Evolutionary conservation across 2,797 vertebrate genomes (phyloP).

Genomic region (Sorex maritimensis): DNA sequence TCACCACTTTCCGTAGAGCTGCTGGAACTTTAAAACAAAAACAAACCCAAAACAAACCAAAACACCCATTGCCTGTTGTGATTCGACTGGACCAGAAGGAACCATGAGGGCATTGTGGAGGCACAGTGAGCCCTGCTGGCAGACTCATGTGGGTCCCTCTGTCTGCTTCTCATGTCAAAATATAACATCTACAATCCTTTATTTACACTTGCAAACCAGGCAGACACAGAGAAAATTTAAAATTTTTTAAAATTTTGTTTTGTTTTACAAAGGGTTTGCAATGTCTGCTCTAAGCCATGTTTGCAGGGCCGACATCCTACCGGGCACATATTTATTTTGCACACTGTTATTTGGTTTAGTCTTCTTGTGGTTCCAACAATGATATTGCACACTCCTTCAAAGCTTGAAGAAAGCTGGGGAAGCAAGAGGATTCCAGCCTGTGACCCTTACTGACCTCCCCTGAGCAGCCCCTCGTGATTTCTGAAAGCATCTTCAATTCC

Average conservation of each 20-base stretch:
- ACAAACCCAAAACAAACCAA: background rate
- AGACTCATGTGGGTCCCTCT: background rate
- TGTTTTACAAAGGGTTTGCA: background rate
- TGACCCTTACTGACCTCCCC: constrained; percentile 27
- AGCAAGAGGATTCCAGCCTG: constrained; percentile 28
- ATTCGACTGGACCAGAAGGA: background rate
- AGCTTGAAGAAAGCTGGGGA: background rate
- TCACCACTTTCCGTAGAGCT: background rate
- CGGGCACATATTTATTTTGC: constrained; percentile 71
- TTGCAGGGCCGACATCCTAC: constrained; percentile 48
- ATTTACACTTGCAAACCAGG: constrained; percentile 52
- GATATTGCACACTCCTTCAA: constrained; percentile 59
- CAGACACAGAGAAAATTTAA: constrained; percentile 42
- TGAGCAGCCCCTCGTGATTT: constrained; percentile 54
- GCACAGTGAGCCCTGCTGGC: fast-evolving
- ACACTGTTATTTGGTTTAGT: constrained; percentile 61
- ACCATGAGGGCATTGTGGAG: background rate
- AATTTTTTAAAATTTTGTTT: too few species aligned
- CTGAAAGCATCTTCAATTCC: constrained; percentile 62
- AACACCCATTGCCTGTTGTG: background rate
- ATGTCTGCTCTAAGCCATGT: constrained; percentile 53
- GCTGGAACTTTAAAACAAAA: background rate
- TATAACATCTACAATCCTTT: background rate
- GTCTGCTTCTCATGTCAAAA: background rate
- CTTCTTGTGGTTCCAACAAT: constrained; percentile 74